Base-by-base conservation (phyloP, 2,797 vertebrate genomes). In the Anisognathus igniventris region DNA sequence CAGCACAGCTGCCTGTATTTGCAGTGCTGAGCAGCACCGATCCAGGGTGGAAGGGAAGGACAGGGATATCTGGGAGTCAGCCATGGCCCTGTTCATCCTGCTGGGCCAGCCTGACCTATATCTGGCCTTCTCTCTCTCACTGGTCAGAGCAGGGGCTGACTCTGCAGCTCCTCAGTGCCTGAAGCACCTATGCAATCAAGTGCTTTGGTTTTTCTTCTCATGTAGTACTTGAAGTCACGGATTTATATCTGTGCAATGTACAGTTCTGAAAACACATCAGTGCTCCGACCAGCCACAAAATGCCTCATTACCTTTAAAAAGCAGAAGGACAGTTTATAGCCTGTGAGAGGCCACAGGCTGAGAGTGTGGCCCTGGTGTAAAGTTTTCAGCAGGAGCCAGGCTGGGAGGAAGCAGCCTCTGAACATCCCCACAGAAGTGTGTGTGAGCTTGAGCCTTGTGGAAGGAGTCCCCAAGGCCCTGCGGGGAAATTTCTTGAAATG, bases 1-100 rank as follows among this genome's bases (percentile, higher is more conserved):
- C 82, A 93, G n/a, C 22, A 80, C 23, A 65, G 35, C 53, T 44
- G n/a, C 30, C 42, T 51, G 25, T 42, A 12, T 20, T 44, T 2
- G 5, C 25, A 14, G 64, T 2, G 15, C 17, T 56, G 57, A 56
- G 64, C 33, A 56, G 48, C 4, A 4, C 40, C 0, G 0, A 28
- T 44, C 10, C 31, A 15, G 44, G 8, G 22, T 51, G 1, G 1
- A 57, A 60, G 28, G 21, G 35, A 86, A 33, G 0, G 6, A 9
- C 31, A 30, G 35, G 1, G 48, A 18, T 17, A 28, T 12, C 31
- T 45, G 22, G 22, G 72, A 50, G 67, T 56, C 31, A 31, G 28
- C 33, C 21, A 9, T 1, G 10, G 51, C 13, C 27, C 35, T 9
- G 10, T 9, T 58, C 31, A 44, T 28, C 39, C 54, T 47, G 21